Base-by-base conservation (phyloP, 30 jellyfish, hydroid and myxozoan species). In the Cassiopea xamachana region DNA sequence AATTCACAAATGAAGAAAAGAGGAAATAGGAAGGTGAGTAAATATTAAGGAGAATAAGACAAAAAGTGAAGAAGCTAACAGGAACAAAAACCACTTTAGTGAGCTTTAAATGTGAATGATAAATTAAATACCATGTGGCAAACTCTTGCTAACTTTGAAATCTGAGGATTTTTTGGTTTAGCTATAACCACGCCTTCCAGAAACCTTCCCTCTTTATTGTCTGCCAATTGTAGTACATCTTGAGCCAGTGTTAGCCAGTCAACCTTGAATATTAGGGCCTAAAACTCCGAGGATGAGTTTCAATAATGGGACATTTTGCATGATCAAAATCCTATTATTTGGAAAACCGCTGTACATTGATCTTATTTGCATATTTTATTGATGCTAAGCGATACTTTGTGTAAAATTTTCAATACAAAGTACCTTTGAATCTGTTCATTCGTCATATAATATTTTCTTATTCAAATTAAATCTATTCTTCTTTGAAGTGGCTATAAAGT, bases 271-370 rank as follows among this genome's bases (percentile, higher is more conserved):
- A 55, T 10, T 55, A 55, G 12, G 64, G 12, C 64, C 12, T 13
- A 64, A 64, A 2, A 27, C 74, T 27, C 43, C 1, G 15, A 64
- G 27, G 39, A 27, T 43, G 80, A 71, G n/a, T 19, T 71, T 43
- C 55, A 71, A 71, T 71, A 71, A 67, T 14, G 80, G 80, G 80
- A 43, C 50, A 6, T 43, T 2, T 58, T 78, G 49, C 87, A 13
- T 78, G 87, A 50, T 78, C 7, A 10, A 44, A 78, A 78, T 78
- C 87, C 87, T 43, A 78, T 78, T 78, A 78, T 78, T 59, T 58
- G 87, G 71, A 17, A 78, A 78, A 78, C 74, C 87, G 75, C 69
- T 78, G 87, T 78, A 78, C 49, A 78, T 78, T 78, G 75, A 78
- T 48, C 87, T 58, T 19, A 71, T 71, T 71, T 71, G 55, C 50